Conservation (phyloP, 2,113 vertebrate genomes). For the Melanerpes aurifrons region DNA sequence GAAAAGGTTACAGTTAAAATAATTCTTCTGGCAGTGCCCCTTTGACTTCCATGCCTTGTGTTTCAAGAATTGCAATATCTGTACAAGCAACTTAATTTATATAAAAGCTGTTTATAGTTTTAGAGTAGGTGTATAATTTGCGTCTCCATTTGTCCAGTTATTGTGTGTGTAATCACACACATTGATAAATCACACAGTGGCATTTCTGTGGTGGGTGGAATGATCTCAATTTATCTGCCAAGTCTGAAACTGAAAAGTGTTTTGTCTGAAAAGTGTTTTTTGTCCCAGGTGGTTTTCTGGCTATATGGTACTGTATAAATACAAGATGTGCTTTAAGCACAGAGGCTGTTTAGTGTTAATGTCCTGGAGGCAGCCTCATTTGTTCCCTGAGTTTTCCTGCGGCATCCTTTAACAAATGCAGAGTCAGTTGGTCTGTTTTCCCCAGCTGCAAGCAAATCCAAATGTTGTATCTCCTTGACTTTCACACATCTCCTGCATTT, state of each 20-base stretch:
- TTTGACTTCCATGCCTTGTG: background rate
- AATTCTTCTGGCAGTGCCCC: background rate
- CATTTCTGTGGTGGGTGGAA: background rate
- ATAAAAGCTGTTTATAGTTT: background rate
- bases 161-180: background rate
- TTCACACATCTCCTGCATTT: background rate
- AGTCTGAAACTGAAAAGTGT: background rate
- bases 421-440: background rate
- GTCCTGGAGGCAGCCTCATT: background rate
- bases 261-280: background rate
- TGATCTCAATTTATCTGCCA: background rate
- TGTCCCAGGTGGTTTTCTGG: background rate
- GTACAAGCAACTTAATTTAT: background rate
- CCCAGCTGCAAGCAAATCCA: background rate
- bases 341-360: background rate
- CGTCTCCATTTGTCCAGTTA: background rate
- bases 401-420: background rate
- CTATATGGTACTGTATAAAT: background rate
- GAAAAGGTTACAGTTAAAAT: background rate
- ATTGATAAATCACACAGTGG: background rate
- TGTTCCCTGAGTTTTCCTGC: background rate
- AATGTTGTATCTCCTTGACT: background rate
- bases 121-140: background rate
- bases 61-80: background rate
- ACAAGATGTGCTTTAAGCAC: background rate